These are phyloP conservation scores for Ispidina picta DNA, from an alignment of 2,797 vertebrate species.

Conservation along the genomic window DNA sequence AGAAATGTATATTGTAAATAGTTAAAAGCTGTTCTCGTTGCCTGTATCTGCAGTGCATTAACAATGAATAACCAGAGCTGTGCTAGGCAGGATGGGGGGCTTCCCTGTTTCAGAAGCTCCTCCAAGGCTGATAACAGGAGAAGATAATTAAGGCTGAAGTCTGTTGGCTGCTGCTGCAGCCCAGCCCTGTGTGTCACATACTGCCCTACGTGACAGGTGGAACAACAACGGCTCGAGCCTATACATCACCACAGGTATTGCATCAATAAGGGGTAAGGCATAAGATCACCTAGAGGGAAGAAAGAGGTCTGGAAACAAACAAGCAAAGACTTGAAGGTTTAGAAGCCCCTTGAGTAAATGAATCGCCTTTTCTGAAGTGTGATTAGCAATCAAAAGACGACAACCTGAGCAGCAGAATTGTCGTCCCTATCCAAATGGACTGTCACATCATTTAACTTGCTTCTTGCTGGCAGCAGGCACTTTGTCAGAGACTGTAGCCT, in stretches of 20 bases:
- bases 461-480: conserved; percentile 36
- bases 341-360: conserved; percentile 26
- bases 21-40: not conserved
- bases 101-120: not conserved
- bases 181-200: not conserved
- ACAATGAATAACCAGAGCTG: not conserved
- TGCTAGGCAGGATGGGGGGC: not conserved
- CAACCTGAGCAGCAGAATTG: not conserved
- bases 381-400: conserved; percentile 16
- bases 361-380: not conserved
- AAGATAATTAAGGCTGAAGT: not conserved
- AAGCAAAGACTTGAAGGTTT: not conserved
- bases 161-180: not conserved
- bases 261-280: not conserved
- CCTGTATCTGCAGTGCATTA: not conserved
- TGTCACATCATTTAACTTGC: conserved; percentile 26
- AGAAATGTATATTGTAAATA: not conserved
- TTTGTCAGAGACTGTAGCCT: conserved; percentile 19
- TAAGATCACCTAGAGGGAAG: not conserved
- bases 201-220: not conserved
- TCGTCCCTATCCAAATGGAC: not conserved
- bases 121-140: not conserved
- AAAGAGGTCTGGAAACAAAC: conserved; percentile 4
- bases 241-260: not conserved
- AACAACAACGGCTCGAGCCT: not conserved